Percentiles rank a stretch among this genome's conserved stretches.
phyloP scores from a whole-genome alignment of 2,888 invertebrate genomes.

The Rambutsinella grinnellia region DNA sequence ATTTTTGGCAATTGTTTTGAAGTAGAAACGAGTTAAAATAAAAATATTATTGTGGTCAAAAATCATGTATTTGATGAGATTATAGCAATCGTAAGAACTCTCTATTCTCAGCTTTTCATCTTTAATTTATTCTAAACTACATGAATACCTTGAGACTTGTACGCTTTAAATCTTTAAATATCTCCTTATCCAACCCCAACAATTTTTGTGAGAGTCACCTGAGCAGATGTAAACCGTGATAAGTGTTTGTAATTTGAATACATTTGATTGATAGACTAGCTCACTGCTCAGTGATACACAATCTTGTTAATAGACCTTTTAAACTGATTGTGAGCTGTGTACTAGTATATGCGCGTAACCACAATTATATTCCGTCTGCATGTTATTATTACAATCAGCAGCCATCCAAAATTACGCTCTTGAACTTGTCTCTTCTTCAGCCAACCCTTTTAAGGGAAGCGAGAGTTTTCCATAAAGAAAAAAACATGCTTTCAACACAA shows the following conservation, averaged over 20 bases:
- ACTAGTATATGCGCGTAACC: no score
- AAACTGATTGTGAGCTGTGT: not conserved
- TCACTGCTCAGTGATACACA: not conserved
- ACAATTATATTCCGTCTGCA: not conserved
- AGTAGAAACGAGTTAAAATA: no score
- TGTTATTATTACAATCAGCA: not conserved
- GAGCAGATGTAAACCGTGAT: not conserved
- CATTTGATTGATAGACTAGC: slow-evolving; percentile 40
- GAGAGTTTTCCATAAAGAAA: no score
- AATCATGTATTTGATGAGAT: no score
- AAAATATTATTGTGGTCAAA: no score
- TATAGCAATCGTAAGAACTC: no score
- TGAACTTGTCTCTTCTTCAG: slow-evolving; percentile 59
- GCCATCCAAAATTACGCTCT: slow-evolving; percentile 54
- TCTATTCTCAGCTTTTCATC: no score
- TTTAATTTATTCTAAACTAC: no score
- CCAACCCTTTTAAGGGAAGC: slow-evolving; percentile 38
- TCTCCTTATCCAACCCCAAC: no score
- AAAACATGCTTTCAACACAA: not conserved
- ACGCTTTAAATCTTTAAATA: no score
- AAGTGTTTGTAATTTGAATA: slow-evolving; percentile 42
- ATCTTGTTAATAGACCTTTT: slow-evolving; percentile 23
- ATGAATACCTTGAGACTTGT: slow-evolving; percentile 16
- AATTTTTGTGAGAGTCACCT: no score
- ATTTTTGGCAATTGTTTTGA: not conserved